These are phyloP conservation scores for Ptyas mucosa DNA, from an alignment of 2,113 vertebrate genomes.

Conservation along the genomic window DNA sequence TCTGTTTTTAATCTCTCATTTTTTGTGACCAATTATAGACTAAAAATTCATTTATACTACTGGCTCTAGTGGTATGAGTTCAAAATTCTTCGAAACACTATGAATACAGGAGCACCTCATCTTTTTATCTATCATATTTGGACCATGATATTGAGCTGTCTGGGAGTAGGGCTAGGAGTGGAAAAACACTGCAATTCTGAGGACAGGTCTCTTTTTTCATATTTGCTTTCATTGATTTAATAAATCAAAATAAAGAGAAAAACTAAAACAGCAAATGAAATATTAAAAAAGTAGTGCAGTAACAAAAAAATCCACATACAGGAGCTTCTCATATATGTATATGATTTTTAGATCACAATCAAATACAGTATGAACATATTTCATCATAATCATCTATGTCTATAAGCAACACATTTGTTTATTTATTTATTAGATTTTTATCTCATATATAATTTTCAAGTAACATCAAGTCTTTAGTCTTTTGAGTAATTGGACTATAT, in stretches of 20 bases:
- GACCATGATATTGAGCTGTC: background rate
- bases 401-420: background rate
- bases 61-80: background rate
- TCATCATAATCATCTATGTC: background rate
- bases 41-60: background rate
- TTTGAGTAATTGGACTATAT: background rate
- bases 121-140: background rate
- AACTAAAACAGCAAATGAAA: background rate
- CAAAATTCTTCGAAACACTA: background rate
- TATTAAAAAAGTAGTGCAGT: background rate
- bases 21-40: background rate
- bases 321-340: background rate
- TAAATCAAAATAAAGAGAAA: background rate
- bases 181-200: background rate
- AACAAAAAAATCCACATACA: background rate
- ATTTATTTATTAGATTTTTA: background rate
- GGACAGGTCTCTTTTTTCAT: background rate
- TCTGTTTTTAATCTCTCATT: background rate
- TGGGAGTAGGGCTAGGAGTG: background rate
- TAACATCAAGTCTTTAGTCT: background rate
- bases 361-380: background rate
- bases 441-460: background rate
- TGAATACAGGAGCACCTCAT: background rate
- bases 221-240: background rate
- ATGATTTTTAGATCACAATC: background rate